Base-by-base conservation (phyloP, 2,113 vertebrate species). In the Silurus meridionalis region DNA sequence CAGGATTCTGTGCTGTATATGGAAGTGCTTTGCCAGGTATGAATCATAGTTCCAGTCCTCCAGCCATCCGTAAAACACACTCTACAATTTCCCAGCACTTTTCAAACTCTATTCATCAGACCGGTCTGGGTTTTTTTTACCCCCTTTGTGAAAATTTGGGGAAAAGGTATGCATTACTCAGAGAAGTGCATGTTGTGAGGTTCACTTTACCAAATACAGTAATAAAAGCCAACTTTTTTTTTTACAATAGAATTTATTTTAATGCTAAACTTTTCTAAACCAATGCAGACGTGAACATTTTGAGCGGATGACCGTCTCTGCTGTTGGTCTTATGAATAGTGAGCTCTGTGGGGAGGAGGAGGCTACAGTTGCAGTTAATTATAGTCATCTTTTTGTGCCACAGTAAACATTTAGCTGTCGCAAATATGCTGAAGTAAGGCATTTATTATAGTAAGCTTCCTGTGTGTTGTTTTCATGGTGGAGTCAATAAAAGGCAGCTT, bases 61-160 rank as follows among this genome's bases (percentile, higher is more conserved):
- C 89, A 79, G 25, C 72, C 88, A 86, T 87, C 85, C 67, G 87
- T 86, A 84, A 89, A 91, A 83, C 79, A 85, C 78, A 85, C 23
- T 86, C 87, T 91, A 69, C 58, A 83, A 50, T 90, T 92, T 91
- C 84, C 84, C 72, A 87, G 83, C 90, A 88, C 88, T 82, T 66
- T 89, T 90, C 87, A 88, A 85, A 91, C 85, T 87, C 67, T 84
- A 85, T 88, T 92, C 89, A 89, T 57, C 72, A 53, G 21, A 13
- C 25, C 25, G 87, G 83, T 86, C 84, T 86, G 37, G 37, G 90
- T 86, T 85, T 92, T 88, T 63, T 85, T 93, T 91, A 87, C 83
- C 87, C 87, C 19, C 55, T 57, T 71, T 80, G 61, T 75, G 50
- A 84, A 79, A n/a, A 67, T 57, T 28, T 61, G 28, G 25, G 58